These are phyloP conservation scores for Sternarchorhynchus goeldii DNA, from an alignment of 2,797 vertebrate genomes.

Conservation along the genomic window DNA sequence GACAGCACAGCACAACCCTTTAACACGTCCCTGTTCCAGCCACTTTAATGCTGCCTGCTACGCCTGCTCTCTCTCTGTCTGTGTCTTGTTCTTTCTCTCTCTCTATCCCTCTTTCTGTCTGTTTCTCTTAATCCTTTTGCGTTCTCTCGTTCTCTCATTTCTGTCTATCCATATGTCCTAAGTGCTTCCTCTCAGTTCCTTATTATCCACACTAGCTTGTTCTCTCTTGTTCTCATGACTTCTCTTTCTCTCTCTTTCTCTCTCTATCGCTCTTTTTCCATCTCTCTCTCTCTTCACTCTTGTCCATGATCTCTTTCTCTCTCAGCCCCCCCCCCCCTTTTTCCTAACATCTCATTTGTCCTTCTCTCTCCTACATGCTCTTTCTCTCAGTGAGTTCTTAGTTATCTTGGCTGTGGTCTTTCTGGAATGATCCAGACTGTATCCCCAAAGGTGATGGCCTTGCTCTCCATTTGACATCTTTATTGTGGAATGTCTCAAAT, in stretches of 20 bases:
- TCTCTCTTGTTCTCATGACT: neutral
- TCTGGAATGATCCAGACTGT: conserved; percentile 69
- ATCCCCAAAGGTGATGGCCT: conserved; percentile 63
- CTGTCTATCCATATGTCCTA: too few relatives aligned
- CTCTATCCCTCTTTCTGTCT: neutral
- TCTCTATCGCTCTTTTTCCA: conserved; percentile 13
- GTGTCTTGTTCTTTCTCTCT: neutral
- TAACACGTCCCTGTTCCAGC: conserved; percentile 11
- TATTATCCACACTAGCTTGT: conserved; percentile 19
- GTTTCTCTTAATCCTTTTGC: neutral
- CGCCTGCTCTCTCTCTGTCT: neutral
- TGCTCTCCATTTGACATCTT: conserved; percentile 75
- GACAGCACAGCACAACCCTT: conserved; percentile 19
- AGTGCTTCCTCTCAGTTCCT: neutral
- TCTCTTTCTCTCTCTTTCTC: conserved; percentile 5
- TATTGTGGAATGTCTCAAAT: conserved; percentile 79
- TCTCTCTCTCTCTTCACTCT: conserved; percentile 7
- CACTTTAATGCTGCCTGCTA: conserved; percentile 8
- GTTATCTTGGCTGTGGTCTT: conserved; percentile 65
- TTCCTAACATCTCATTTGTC: conserved; percentile 23
- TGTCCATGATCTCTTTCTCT: conserved; percentile 12
- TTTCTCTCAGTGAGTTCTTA: conserved; percentile 51
- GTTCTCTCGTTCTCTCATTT: neutral
- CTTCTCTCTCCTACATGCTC: neutral
- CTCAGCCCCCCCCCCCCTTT: conserved; percentile 19